These are phyloP conservation scores for Smittia aterrima DNA, from an alignment of 2,888 invertebrate species.

Conservation along the genomic window DNA sequence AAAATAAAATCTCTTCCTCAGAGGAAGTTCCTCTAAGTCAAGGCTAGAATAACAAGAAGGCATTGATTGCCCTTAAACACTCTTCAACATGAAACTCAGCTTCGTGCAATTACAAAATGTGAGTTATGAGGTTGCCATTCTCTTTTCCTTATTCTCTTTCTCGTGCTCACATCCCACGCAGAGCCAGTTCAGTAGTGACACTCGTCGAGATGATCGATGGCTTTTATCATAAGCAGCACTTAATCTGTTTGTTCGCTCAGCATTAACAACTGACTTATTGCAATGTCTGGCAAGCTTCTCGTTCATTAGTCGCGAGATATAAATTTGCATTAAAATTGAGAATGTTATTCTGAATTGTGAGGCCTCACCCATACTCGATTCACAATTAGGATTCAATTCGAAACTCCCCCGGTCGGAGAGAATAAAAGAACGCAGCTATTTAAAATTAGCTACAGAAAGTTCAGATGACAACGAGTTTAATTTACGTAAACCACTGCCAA, in stretches of 20 bases:
- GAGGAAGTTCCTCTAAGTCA: too few species aligned
- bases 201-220: not conserved
- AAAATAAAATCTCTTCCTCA: too few species aligned
- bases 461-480: not conserved
- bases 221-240: not conserved
- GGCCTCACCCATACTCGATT: not conserved
- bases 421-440: too few species aligned
- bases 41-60: too few species aligned
- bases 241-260: not conserved
- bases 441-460: not conserved
- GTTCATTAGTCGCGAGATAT: not conserved
- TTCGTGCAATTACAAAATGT: too few species aligned
- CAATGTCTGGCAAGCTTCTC: not conserved
- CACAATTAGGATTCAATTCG: conserved; percentile 3
- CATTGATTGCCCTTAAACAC: too few species aligned
- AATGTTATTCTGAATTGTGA: not conserved
- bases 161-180: not conserved
- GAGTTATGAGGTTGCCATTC: too few species aligned
- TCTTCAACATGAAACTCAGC: too few species aligned
- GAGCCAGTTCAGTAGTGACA: not conserved
- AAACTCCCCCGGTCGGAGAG: too few species aligned
- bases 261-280: not conserved
- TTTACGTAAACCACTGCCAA: not conserved
- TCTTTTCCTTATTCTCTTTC: not conserved
- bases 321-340: not conserved